Base-by-base conservation (phyloP, 2,888 invertebrate species). In the Tridacna gigas region DNA sequence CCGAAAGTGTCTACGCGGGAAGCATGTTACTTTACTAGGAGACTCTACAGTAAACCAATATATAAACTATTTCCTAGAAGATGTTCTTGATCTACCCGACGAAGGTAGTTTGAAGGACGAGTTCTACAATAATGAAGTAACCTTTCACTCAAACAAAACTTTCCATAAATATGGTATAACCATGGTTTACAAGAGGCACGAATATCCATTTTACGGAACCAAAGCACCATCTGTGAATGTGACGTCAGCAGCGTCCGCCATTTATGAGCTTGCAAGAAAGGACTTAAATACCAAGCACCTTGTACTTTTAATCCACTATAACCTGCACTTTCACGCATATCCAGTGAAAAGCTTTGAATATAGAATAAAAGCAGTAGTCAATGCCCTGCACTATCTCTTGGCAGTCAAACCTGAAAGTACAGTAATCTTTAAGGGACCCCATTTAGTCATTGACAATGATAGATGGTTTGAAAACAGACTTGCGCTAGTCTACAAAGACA, bases 31-130 rank as follows among this genome's bases (percentile, higher is more conserved):
- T 18, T 26, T 83, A n/a, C 18, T 83, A 7, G 86, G 86, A 7
- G 86, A 86, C 61, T 86, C 83, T 18, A 83, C 86, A 22, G 11
- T 81, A 13, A 60, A 83, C 26, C 80, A 86, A 20, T 81, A 81
- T 28, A 66, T 77, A 13, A 74, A 80, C 51, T 86, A 61, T 65
- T 61, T 86, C 37, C 13, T 79, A 18, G n/a, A 63, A 13, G 3
- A 76, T 20, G 37, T 80, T 65, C 26, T 83, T 13, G 69, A 65
- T 22, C n/a, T 77, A 22, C 37, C 37, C 7, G 73, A 45, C 3
- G 15, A 37, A 11, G 15, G 37, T 15, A 28, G 80, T 66, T 0
- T 77, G 13, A 79, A 80, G 48, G 56, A 75, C 45, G 25, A 13
- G 22, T 18, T 63, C 7, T 45, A 66, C 25, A 26, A n/a, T 20